A percentile compares a stretch with the other conserved stretches of the same genome.
Evolutionary conservation across 2,888 invertebrate species (phyloP).

Genomic region (Thysanoteuthis rhombus): DNA sequence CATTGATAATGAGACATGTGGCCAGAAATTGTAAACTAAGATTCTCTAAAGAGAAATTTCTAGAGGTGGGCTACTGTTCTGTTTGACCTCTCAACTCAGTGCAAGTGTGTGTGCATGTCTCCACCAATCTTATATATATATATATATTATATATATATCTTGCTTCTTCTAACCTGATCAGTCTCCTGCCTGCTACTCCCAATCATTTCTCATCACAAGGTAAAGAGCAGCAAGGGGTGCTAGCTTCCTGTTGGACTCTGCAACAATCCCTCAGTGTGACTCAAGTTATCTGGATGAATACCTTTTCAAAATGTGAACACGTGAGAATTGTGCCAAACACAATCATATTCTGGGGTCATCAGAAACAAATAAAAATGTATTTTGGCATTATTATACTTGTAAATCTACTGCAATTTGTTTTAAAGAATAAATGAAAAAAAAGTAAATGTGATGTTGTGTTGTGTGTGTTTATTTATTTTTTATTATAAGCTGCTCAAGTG

Average conservation of each 20-base stretch:
- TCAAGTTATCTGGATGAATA: not conserved
- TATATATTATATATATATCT: too few species aligned
- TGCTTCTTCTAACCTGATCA: not conserved
- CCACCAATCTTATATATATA: too few species aligned
- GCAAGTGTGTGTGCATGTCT: too few species aligned
- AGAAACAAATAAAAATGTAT: not conserved
- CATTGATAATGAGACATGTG: too few species aligned
- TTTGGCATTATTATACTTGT: not conserved
- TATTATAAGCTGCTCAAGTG: too few species aligned
- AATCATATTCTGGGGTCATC: not conserved
- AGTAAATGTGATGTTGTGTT: too few species aligned
- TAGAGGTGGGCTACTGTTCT: too few species aligned
- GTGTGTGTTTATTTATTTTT: too few species aligned
- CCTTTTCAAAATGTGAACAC: not conserved
- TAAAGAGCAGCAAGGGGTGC: not conserved
- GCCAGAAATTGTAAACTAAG: too few species aligned
- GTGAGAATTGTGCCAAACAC: not conserved
- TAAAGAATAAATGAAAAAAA: not conserved
- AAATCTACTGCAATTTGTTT: not conserved
- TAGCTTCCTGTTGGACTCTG: not conserved
- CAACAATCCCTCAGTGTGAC: not conserved
- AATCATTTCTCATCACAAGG: not conserved
- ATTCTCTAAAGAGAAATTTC: too few species aligned
- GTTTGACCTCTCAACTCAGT: too few species aligned
- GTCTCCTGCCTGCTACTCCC: not conserved